Base-by-base conservation (phyloP, 2,888 invertebrate genomes). In the Limulus polyphemus region DNA sequence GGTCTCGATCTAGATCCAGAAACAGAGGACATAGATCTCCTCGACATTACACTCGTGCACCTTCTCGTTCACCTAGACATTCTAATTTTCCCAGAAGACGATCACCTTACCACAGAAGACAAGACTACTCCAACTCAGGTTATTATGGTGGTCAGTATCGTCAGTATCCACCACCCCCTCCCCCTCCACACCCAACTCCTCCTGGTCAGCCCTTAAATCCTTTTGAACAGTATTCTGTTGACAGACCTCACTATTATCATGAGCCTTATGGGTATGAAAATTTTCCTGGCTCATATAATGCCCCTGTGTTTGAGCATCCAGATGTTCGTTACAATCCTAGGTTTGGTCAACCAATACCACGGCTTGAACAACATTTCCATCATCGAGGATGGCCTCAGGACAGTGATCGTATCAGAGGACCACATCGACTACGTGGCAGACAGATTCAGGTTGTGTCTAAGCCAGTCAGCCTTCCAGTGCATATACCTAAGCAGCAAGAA, bases 1-100 rank as follows among this genome's bases (percentile, higher is more conserved):
- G 62, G 47, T 66, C 66, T 16, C 60, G 64, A 11, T 66, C 66
- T 16, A 62, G 66, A 58, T 61, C 66, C 14, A 52, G 65, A 51
- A 48, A 12, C 12, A 61, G 58, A 16, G 51, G 57, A 12, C 58
- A 59, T 47, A 14, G 56, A 12, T 14, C 61, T 5, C 52, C 65
- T n/a, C 59, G 65, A 57, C 61, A 62, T 11, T 56, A 62, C 56
- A 12, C n/a, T 13, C 59, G 58, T 13, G 61, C 63, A 50, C 61
- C 57, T 17, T 47, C 59, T 16, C 56, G 47, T 17, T 49, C 60
- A 49, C n/a, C 56, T 12, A 49, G 47, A 49, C 17, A 17, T 50
- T 50, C 49, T 4, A 49, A 49, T 47, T 49, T 61, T 49, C 60
- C 58, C 46, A 57, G 58, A 58, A 56, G 49, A 14, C 46, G 56